Percentiles rank a stretch among this genome's conserved stretches.
phyloP scores from a whole-genome alignment of 1,140 invertebrate species.

The Episyrphus balteatus region DNA sequence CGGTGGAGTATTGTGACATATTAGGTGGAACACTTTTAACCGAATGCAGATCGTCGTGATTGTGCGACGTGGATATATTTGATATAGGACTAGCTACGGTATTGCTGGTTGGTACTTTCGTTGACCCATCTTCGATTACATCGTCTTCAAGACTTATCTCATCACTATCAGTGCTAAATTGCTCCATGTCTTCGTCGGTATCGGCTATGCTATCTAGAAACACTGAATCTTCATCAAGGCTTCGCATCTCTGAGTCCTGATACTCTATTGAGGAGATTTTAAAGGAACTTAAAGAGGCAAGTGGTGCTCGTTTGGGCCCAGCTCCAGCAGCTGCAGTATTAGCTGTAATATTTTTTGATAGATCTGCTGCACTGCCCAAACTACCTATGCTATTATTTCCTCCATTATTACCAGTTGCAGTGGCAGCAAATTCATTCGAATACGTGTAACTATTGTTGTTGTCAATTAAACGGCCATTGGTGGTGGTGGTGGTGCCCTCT shows the following conservation, averaged over 20 bases:
- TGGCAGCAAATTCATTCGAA: conserved; percentile 16
- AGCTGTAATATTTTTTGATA: conserved; percentile 15
- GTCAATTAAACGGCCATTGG: not conserved
- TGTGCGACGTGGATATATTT: too few relatives aligned
- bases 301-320: conserved; percentile 46
- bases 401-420: conserved; percentile 20
- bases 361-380: conserved; percentile 14
- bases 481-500: too few relatives aligned
- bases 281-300: conserved; percentile 66
- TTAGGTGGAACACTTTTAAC: not conserved
- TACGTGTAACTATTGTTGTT: conserved; percentile 19
- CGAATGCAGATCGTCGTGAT: not conserved
- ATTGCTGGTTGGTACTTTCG: not conserved
- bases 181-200: conserved; percentile 68
- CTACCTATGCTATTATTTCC: conserved; percentile 29
- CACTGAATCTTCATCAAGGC: conserved; percentile 61
- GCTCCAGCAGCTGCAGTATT: too few relatives aligned
- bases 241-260: conserved; percentile 48
- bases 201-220: conserved; percentile 49
- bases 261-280: conserved; percentile 56
- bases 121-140: not conserved
- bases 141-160: conserved; percentile 27
- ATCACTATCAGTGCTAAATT: conserved; percentile 68
- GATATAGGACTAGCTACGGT: too few relatives aligned
- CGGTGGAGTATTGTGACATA: not conserved